Percentiles rank a stretch among this genome's conserved stretches.
Conservation (phyloP, 1,140 invertebrate genomes). For the Protaetia brevitarsis region DNA sequence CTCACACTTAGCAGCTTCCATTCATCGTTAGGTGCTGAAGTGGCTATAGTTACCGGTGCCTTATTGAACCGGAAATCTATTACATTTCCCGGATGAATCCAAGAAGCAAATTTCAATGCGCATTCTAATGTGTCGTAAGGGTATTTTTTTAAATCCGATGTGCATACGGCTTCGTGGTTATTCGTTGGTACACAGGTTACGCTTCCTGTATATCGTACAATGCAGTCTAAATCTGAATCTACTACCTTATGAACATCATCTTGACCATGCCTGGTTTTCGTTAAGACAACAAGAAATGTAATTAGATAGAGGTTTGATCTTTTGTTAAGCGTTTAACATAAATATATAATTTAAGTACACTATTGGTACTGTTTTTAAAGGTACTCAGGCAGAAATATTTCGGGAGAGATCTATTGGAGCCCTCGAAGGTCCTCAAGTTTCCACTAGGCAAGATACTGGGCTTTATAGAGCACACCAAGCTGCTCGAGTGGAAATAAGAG, state of each 20-base stretch:
- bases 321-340: no score
- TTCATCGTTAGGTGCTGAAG: constrained; percentile 41
- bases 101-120: constrained; percentile 53
- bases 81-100: constrained; percentile 60
- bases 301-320: no score
- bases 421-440: no score
- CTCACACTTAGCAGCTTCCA: constrained; percentile 46
- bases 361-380: no score
- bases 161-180: constrained; percentile 51
- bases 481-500: no score
- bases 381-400: no score
- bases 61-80: constrained; percentile 49
- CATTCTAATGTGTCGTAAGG: constrained; percentile 57
- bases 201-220: constrained; percentile 44
- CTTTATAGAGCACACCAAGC: no score
- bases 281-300: no score
- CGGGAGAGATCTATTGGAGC: no score
- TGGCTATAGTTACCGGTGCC: constrained; percentile 35
- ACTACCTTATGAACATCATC: background rate
- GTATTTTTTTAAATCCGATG: constrained; percentile 51
- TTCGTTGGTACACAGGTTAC: constrained; percentile 53
- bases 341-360: no score
- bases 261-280: constrained; percentile 28
- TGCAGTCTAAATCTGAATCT: constrained; percentile 43
- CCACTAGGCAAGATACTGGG: no score